phyloP scores from a whole-genome alignment of 2,888 invertebrate species.

The Augiades crinisus region DNA sequence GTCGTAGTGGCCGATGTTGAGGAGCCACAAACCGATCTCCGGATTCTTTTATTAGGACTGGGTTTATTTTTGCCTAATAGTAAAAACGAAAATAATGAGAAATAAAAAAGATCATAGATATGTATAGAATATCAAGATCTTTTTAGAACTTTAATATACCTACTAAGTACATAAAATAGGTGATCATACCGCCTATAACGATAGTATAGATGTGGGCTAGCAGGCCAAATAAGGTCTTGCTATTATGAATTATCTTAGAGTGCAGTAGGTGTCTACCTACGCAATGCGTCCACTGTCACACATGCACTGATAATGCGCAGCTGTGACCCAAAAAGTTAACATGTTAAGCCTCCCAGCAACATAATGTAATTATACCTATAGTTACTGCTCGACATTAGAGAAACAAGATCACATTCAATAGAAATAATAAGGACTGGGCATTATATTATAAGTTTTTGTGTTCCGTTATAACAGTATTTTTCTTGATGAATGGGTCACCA shows the following conservation, averaged over 20 bases:
- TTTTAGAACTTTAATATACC: too few species aligned
- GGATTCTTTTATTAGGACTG: too few species aligned
- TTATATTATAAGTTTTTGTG: background rate
- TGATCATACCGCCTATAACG: background rate
- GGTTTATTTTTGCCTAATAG: too few species aligned
- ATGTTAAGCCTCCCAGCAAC: constrained; percentile 33
- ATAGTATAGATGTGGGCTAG: background rate
- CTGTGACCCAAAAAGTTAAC: constrained; percentile 71
- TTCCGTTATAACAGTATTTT: too few species aligned
- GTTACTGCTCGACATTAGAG: constrained; percentile 8
- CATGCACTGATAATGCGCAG: constrained; percentile 63
- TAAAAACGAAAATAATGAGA: too few species aligned
- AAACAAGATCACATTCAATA: constrained; percentile 2
- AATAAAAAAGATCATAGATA: too few species aligned
- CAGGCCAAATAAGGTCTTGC: constrained; percentile 38
- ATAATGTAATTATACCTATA: constrained; percentile 25
- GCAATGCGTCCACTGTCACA: constrained; percentile 49
- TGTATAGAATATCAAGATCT: too few species aligned
- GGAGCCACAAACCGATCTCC: too few species aligned
- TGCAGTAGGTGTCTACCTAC: constrained; percentile 16
- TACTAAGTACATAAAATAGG: background rate
- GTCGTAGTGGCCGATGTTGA: too few species aligned
- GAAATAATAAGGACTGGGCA: constrained; percentile 22
- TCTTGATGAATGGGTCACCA: too few species aligned
- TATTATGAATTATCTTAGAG: constrained; percentile 53